Conservation (phyloP, 2,888 invertebrate genomes). For the Pristionchus arcanus region DNA sequence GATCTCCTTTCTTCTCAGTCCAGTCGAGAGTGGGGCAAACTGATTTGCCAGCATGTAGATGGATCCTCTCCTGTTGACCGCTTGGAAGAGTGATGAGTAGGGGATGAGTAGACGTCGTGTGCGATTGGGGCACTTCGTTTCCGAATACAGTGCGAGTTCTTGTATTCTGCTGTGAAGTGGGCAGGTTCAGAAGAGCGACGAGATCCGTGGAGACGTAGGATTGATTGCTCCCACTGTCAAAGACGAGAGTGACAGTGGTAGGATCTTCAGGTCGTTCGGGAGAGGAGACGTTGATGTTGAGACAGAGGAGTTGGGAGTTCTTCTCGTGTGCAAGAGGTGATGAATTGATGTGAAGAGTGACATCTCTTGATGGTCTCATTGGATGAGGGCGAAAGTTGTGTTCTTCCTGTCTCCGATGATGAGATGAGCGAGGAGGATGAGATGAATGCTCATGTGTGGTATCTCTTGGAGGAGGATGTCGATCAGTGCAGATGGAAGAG, state of each 20-base stretch:
- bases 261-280: not conserved
- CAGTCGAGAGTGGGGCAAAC: conserved; percentile 17
- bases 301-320: not conserved
- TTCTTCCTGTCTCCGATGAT: not conserved
- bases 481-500: conserved; percentile 25
- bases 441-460: not conserved
- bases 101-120: not conserved
- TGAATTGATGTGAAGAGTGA: conserved; percentile 32
- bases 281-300: not conserved
- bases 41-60: not conserved
- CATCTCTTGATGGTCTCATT: not conserved
- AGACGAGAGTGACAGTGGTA: not conserved
- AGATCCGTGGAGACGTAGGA: conserved; percentile 8
- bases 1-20: not conserved
- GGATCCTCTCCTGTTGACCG: not conserved
- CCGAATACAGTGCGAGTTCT: not conserved
- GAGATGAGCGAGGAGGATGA: not conserved
- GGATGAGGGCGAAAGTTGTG: not conserved
- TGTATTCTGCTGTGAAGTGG: not conserved
- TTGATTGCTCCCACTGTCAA: conserved; percentile 20
- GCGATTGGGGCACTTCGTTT: not conserved
- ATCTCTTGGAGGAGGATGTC: not conserved
- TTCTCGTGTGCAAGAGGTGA: not conserved
- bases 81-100: not conserved
- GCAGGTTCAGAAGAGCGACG: not conserved